A percentile compares a stretch with the other conserved stretches of the same genome.
These are phyloP conservation scores for Selenia dentaria DNA, from an alignment of 2,888 invertebrate species.

Conservation along the genomic window DNA sequence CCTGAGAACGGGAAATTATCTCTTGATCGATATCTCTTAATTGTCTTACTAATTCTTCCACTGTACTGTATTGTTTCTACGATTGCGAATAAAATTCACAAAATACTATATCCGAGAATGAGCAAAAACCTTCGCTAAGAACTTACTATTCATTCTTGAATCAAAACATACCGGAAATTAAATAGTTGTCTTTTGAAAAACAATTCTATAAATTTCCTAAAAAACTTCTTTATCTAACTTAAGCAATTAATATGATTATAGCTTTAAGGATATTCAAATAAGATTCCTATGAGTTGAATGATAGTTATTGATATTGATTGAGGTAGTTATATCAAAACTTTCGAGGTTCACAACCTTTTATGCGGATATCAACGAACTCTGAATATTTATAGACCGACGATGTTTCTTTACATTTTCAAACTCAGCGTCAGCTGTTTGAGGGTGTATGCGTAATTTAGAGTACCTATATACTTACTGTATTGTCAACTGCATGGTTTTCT, in stretches of 20 bases:
- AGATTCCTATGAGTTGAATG: slow-evolving; percentile 1
- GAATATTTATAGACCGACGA: background rate
- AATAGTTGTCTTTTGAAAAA: too few species aligned
- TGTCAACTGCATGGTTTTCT: too few species aligned
- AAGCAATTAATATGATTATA: background rate
- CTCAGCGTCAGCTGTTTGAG: too few species aligned
- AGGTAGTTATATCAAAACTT: slow-evolving; percentile 9
- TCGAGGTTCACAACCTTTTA: slow-evolving; percentile 19
- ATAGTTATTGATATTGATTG: slow-evolving; percentile 4
- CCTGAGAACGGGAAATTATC: slow-evolving; percentile 25
- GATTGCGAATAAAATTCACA: slow-evolving; percentile 24
- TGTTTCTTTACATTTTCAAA: background rate
- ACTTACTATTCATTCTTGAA: slow-evolving; percentile 9
- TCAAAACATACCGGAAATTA: background rate
- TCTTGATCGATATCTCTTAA: slow-evolving; percentile 34
- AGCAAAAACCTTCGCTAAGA: slow-evolving; percentile 16
- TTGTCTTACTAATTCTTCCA: slow-evolving; percentile 28
- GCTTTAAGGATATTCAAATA: slow-evolving; percentile 1
- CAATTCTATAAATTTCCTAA: too few species aligned
- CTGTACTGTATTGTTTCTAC: slow-evolving; percentile 25
- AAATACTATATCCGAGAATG: slow-evolving; percentile 14
- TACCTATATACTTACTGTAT: too few species aligned
- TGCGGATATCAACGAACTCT: slow-evolving; percentile 1
- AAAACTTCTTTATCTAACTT: too few species aligned
- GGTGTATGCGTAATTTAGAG: too few species aligned